Base-by-base conservation (phyloP, 2,888 invertebrate species). In the Pseudanteris insignis region DNA sequence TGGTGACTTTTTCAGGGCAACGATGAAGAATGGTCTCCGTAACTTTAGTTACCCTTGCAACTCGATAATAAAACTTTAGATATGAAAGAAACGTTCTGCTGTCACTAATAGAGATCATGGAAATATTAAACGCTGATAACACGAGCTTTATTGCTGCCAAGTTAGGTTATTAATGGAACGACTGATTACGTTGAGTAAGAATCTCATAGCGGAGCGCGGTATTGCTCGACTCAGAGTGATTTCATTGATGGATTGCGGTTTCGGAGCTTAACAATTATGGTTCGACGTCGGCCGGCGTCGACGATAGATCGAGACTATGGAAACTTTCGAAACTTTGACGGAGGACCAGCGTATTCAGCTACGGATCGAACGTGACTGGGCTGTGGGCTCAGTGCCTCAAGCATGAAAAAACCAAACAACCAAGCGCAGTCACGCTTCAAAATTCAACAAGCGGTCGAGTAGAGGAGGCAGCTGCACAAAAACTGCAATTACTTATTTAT, bases 151-250 rank as follows among this genome's bases (percentile, higher is more conserved):
- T n/a, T n/a, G n/a, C n/a, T n/a, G n/a, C n/a, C n/a, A n/a, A n/a
- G n/a, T n/a, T n/a, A n/a, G n/a, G n/a, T n/a, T n/a, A 57, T 57
- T 30, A 48, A 43, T 41, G 10, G 21, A 8, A 26, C n/a, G 37
- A 43, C 11, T 48, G 40, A 48, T 48, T 48, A 48, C 57, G 37
- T 32, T 57, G 15, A 50, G 44, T 6, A 44, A 30, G 57, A 58
- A 58, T 58, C 33, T 48, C 57, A 58, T 58, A 21, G 7, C 7
- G 21, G 21, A 32, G 5, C n/a, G 33, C 24, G 11, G 40, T 28
- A n/a, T n/a, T n/a, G n/a, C 9, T 14, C 33, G 36, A 47, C 41
- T 58, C 18, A 24, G 10, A 15, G 12, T 21, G 36, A 50, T 33
- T 32, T 25, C 43, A 34, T 43, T 36, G 13, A 50, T 43, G 32